Evolutionary conservation across 2,797 vertebrate genomes (phyloP).

Genomic region (Falco berigora): DNA sequence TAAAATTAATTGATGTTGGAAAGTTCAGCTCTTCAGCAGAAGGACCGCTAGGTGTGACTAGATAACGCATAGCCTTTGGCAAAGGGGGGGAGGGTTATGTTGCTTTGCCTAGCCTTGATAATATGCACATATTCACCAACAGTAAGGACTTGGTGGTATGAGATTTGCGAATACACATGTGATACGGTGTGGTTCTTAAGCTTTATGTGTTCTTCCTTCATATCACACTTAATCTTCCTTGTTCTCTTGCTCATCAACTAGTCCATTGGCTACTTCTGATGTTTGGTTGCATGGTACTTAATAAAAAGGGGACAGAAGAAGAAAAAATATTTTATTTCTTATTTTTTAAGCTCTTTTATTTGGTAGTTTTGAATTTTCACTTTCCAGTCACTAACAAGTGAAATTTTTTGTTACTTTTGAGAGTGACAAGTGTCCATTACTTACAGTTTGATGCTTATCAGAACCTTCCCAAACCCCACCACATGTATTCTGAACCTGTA

Average conservation of each 20-base stretch:
- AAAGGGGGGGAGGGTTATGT: accelerated
- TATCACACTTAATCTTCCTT: neutral
- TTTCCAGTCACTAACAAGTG: neutral
- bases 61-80: neutral
- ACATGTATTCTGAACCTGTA: neutral
- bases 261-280: neutral
- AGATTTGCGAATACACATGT: accelerated
- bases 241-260: neutral
- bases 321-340: neutral
- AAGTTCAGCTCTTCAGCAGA: neutral
- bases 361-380: neutral
- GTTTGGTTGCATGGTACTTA: neutral
- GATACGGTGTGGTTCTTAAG: neutral
- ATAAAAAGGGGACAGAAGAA: neutral
- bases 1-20: neutral
- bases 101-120: neutral
- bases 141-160: neutral
- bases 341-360: neutral
- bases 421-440: neutral
- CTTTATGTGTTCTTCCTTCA: neutral
- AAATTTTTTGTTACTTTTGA: neutral
- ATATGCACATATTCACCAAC: neutral
- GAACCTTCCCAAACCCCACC: neutral
- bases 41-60: neutral
- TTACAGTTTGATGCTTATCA: neutral